phyloP scores from a whole-genome alignment of 2,888 invertebrate genomes.

The Pandemis cinnamomeana region DNA sequence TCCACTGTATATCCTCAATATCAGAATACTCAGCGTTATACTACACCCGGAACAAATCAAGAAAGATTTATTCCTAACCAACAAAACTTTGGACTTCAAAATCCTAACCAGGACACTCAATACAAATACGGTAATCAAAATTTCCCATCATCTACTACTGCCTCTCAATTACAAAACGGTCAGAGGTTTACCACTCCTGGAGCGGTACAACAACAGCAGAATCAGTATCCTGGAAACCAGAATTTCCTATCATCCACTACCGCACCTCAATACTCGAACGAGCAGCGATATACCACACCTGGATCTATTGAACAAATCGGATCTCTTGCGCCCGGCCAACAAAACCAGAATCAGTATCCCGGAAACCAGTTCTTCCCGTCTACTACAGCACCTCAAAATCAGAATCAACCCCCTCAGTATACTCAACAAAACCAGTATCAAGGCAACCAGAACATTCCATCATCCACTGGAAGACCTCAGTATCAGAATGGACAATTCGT shows the following conservation, averaged over 20 bases:
- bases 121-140: neutral
- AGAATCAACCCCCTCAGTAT: neutral
- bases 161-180: slow-evolving; percentile 13
- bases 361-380: slow-evolving; percentile 19
- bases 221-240: neutral
- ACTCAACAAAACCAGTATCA: slow-evolving; percentile 1
- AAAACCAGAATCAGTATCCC: slow-evolving; percentile 10
- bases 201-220: neutral
- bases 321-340: neutral
- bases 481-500: slow-evolving; percentile 14
- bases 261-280: slow-evolving; percentile 14
- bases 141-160: slow-evolving; percentile 20
- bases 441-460: slow-evolving; percentile 11
- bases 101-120: too few relatives aligned
- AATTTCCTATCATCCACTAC: slow-evolving; percentile 16
- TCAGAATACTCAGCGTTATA: neutral
- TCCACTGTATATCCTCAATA: neutral
- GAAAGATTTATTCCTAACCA: neutral
- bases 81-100: too few relatives aligned
- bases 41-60: neutral
- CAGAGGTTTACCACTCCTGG: slow-evolving; percentile 10
- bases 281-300: slow-evolving; percentile 5
- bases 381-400: slow-evolving; percentile 3
- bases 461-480: slow-evolving; percentile 16
- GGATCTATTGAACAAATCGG: neutral